Conservation (phyloP, 2,888 invertebrate genomes). For the Nomada flava region DNA sequence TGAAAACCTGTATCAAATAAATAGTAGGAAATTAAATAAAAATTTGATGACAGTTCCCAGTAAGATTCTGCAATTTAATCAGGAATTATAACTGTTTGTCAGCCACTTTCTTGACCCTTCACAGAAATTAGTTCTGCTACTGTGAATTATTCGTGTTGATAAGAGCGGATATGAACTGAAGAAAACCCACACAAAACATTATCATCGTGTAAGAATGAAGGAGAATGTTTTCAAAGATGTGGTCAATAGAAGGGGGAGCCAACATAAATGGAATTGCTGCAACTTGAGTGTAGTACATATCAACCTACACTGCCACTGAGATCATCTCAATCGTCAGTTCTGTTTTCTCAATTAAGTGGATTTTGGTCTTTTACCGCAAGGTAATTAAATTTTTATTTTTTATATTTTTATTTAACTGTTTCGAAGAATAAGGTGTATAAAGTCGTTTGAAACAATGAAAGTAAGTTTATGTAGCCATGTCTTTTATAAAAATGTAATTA, state of each 20-base stretch:
- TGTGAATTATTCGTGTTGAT: conserved; percentile 54
- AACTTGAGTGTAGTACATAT: conserved; percentile 70
- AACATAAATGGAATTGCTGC: conserved; percentile 77
- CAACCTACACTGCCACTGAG: conserved; percentile 64
- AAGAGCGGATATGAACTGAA: conserved; percentile 41
- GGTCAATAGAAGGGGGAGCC: conserved; percentile 69
- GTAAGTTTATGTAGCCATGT: neutral
- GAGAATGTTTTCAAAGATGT: conserved; percentile 56
- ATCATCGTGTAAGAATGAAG: conserved; percentile 59
- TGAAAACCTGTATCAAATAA: neutral
- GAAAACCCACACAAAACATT: conserved; percentile 56
- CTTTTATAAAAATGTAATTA: conserved; percentile 26
- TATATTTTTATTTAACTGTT: neutral
- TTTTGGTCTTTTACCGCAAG: conserved; percentile 54
- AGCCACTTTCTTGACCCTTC: conserved; percentile 3
- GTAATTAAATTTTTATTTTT: conserved; percentile 51
- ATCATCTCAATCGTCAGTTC: conserved; percentile 58
- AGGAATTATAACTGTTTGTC: conserved; percentile 3
- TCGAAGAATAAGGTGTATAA: neutral
- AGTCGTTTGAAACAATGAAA: conserved; percentile 1
- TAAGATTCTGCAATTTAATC: neutral
- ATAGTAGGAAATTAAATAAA: neutral
- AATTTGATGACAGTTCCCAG: neutral
- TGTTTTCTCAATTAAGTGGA: conserved; percentile 40
- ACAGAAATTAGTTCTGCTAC: conserved; percentile 47